Percentiles rank a stretch among this genome's conserved stretches.
Conservation (phyloP, 2,113 vertebrate species). For the Mola mola region DNA sequence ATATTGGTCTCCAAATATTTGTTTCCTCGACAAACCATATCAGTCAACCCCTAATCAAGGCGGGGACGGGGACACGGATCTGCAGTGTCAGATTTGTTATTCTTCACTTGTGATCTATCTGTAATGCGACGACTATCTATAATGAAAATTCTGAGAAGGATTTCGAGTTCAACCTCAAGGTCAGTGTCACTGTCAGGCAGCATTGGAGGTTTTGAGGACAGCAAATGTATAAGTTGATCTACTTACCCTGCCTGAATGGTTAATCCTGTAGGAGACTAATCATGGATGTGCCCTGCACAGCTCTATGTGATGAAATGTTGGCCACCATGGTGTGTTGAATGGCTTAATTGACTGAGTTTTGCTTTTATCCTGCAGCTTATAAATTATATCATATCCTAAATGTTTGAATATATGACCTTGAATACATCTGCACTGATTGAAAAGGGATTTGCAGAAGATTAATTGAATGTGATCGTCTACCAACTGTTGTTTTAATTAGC, state of each 20-base stretch:
- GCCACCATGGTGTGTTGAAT: background rate
- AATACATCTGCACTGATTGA: constrained; percentile 4
- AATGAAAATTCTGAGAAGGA: background rate
- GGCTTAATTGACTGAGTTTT: background rate
- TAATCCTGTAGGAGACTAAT: constrained; percentile 58
- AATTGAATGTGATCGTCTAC: constrained; percentile 32
- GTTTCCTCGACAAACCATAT: too few species aligned
- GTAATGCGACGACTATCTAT: too few species aligned
- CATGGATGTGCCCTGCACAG: constrained; percentile 18
- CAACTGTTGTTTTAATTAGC: constrained; percentile 32
- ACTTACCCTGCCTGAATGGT: constrained; percentile 52
- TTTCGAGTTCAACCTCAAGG: constrained; percentile 21
- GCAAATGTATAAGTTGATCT: too few species aligned
- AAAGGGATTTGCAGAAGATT: constrained; percentile 20
- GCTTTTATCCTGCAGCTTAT: background rate
- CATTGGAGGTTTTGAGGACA: too few species aligned
- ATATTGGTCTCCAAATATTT: too few species aligned
- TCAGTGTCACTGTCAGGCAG: constrained; percentile 23
- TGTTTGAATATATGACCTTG: background rate
- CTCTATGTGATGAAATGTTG: constrained; percentile 27
- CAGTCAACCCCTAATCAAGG: too few species aligned
- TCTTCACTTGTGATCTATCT: too few species aligned
- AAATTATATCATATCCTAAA: too few species aligned
- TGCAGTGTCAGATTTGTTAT: too few species aligned
- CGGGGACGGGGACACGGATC: too few species aligned